These are phyloP conservation scores for Macrosteles quadrilineatus DNA, from an alignment of 1,140 invertebrate genomes.

Conservation along the genomic window DNA sequence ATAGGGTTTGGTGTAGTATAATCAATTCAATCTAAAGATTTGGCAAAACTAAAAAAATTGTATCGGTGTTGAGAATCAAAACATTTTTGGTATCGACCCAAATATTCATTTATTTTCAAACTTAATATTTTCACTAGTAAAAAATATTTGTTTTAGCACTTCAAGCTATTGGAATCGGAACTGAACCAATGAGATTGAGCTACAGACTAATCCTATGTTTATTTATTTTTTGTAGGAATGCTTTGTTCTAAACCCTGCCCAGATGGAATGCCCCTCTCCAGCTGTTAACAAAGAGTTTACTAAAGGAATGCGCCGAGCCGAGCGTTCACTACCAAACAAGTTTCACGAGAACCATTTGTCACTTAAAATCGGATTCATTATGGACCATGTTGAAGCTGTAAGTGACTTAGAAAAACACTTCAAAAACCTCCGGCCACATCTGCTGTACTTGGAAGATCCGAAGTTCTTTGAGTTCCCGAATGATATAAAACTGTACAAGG, in stretches of 20 bases:
- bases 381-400: slow-evolving; percentile 93
- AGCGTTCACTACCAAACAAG: slow-evolving; percentile 32
- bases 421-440: slow-evolving; percentile 71
- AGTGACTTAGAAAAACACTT: slow-evolving; percentile 86
- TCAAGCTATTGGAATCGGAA: no score
- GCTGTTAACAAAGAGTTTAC: slow-evolving; percentile 64
- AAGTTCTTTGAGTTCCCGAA: slow-evolving; percentile 85
- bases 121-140: no score
- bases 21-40: no score
- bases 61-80: no score
- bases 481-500: slow-evolving; percentile 86
- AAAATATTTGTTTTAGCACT: no score
- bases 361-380: slow-evolving; percentile 80
- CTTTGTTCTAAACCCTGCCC: slow-evolving; percentile 79
- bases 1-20: no score
- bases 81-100: no score
- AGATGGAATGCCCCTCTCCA: slow-evolving; percentile 95
- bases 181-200: no score
- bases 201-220: no score
- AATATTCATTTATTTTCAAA: no score
- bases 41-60: no score
- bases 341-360: slow-evolving; percentile 43
- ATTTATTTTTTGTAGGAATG: slow-evolving; percentile 68
- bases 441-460: slow-evolving; percentile 92
- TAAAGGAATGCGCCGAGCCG: slow-evolving; percentile 25